Evolutionary conservation across 2,888 invertebrate species (phyloP).

Genomic region (Drosophila atripex): DNA sequence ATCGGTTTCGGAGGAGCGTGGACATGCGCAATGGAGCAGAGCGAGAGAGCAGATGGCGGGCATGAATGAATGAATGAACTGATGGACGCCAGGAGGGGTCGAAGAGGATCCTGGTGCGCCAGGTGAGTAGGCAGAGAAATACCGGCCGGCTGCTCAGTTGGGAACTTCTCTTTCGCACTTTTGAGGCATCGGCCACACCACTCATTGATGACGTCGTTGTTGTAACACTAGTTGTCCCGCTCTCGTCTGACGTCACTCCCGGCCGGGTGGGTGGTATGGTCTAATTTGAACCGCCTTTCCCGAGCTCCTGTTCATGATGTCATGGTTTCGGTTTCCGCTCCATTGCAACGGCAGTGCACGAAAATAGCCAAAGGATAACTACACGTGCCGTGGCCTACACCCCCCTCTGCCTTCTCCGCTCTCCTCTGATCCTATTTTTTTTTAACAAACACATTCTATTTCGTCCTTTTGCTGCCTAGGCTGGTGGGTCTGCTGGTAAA

Average conservation of each 20-base stretch:
- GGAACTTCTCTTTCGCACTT: slow-evolving; percentile 10
- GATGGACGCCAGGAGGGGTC: background rate
- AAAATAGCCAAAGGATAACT: slow-evolving; percentile 65
- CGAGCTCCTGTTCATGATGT: slow-evolving; percentile 55
- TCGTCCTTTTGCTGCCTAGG: background rate
- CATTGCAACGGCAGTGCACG: slow-evolving; percentile 46
- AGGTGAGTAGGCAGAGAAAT: slow-evolving; percentile 45
- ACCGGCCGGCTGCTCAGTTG: slow-evolving; percentile 49
- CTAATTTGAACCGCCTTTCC: slow-evolving; percentile 8
- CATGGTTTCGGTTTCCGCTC: slow-evolving; percentile 32
- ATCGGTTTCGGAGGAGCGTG: slow-evolving; percentile 61
- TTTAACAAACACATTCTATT: slow-evolving; percentile 1
- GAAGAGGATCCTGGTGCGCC: slow-evolving; percentile 10
- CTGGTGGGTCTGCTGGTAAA: slow-evolving; percentile 9
- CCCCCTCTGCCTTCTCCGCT: background rate
- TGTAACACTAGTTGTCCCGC: slow-evolving; percentile 25
- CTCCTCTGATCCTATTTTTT: background rate
- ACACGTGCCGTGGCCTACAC: slow-evolving; percentile 37
- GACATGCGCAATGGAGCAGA: slow-evolving; percentile 46
- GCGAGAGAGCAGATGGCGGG: slow-evolving; percentile 28
- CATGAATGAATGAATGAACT: slow-evolving; percentile 53
- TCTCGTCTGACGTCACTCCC: slow-evolving; percentile 46
- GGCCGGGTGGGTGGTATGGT: slow-evolving; percentile 16
- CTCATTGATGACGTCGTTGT: slow-evolving; percentile 56
- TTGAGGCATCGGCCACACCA: slow-evolving; percentile 14